Evolutionary conservation across 2,113 vertebrate genomes (phyloP).

Genomic region (Leptodactylus fuscus): DNA sequence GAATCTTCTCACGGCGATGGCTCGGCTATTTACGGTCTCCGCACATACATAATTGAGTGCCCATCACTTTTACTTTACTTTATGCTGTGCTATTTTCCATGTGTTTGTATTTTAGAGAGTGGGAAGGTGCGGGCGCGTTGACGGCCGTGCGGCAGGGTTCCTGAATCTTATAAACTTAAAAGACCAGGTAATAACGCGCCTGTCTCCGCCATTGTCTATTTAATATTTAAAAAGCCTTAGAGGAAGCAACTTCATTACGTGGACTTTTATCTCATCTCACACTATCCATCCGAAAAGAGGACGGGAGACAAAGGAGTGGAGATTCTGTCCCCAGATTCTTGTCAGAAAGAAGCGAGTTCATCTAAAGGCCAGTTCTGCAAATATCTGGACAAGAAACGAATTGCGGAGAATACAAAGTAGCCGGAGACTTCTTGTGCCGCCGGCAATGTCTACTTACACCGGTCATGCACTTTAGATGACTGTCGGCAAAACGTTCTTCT

Average conservation of each 20-base stretch:
- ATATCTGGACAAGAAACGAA: background rate
- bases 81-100: slow-evolving; percentile 28
- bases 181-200: slow-evolving; percentile 43
- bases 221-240: slow-evolving; percentile 58
- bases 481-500: too few relatives aligned
- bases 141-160: slow-evolving; percentile 14
- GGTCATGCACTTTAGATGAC: too few relatives aligned
- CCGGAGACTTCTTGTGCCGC: background rate
- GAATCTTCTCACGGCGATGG: background rate
- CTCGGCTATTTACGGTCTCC: slow-evolving; percentile 11
- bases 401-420: background rate
- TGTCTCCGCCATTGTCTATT: slow-evolving; percentile 44
- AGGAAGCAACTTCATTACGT: slow-evolving; percentile 39
- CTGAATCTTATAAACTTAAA: slow-evolving; percentile 40
- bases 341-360: slow-evolving; percentile 43
- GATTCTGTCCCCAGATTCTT: slow-evolving; percentile 28
- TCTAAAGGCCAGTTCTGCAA: slow-evolving; percentile 41
- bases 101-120: slow-evolving; percentile 21
- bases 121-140: background rate
- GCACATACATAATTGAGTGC: slow-evolving; percentile 37
- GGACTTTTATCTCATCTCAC: slow-evolving; percentile 48
- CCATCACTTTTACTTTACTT: slow-evolving; percentile 37
- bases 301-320: background rate
- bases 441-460: background rate
- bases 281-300: slow-evolving; percentile 17